phyloP scores from a whole-genome alignment of 1,140 invertebrate species.

The Agrilus planipennis region DNA sequence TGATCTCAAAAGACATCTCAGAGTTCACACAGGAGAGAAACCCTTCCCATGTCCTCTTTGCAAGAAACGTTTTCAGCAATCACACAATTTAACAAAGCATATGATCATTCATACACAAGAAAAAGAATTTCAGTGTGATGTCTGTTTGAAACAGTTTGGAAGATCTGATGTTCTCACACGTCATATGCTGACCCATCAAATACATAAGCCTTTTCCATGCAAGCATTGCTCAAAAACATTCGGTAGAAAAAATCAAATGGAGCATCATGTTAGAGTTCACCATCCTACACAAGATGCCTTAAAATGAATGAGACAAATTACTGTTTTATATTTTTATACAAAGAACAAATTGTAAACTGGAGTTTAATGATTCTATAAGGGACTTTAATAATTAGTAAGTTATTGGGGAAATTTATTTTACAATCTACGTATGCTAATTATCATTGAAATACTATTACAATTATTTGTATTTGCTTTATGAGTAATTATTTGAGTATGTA shows the following conservation, averaged over 20 bases:
- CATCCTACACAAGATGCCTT: too few species aligned
- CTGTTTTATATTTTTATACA: too few species aligned
- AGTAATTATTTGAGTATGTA: too few species aligned
- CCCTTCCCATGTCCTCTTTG: slow-evolving; percentile 62
- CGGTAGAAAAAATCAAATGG: slow-evolving; percentile 16
- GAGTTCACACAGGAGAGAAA: slow-evolving; percentile 47
- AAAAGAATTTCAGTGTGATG: slow-evolving; percentile 71
- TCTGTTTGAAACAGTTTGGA: slow-evolving; percentile 26
- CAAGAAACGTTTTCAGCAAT: slow-evolving; percentile 64
- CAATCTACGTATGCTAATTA: too few species aligned
- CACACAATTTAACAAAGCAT: slow-evolving; percentile 79
- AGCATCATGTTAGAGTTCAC: slow-evolving; percentile 10
- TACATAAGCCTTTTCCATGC: slow-evolving; percentile 25
- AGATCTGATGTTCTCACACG: slow-evolving; percentile 26
- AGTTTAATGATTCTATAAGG: too few species aligned
- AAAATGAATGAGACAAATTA: too few species aligned
- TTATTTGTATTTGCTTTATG: too few species aligned
- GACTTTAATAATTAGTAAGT: too few species aligned
- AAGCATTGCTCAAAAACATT: slow-evolving; percentile 23
- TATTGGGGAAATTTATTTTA: too few species aligned
- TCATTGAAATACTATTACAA: too few species aligned
- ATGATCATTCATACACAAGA: slow-evolving; percentile 69
- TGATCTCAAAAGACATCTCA: slow-evolving; percentile 27
- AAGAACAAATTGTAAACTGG: too few species aligned
- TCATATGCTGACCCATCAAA: slow-evolving; percentile 26